Base-by-base conservation (phyloP, 2,113 vertebrate species). In the Festucalex cinctus region DNA sequence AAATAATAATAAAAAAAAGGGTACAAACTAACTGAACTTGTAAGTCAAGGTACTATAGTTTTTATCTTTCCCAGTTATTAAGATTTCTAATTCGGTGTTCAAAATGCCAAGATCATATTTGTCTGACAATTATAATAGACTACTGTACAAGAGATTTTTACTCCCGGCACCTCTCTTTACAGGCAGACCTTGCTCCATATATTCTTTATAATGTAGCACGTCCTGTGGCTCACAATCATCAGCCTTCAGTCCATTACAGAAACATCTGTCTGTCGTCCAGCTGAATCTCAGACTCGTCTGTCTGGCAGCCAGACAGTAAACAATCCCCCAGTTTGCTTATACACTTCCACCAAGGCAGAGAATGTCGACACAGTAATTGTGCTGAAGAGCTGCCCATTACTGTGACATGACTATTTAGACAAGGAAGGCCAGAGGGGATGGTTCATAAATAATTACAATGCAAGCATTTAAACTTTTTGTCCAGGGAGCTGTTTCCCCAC, bases 231-330 rank as follows among this genome's bases (percentile, higher is more conserved):
- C n/a, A 65, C 22, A 61, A 57, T 63, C 63, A 83, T 75, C 63
- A 65, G 49, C 79, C 63, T 58, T 43, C 6, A 70, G 61, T 76
- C 76, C 71, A 76, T 82, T 85, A 76, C 64, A 75, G 48, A 70
- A 59, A 65, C 56, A 60, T 56, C 13, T 5, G 39, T 59, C 35
- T 77, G 71, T 63, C 71, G 64, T 75, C 63, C 62, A 54, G 57
- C 36, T 84, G 74, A 83, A 56, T 83, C 73, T 72, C 75, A n/a
- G 68, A 70, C 59, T 77, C 32, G 48, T 74, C 78, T 69, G 78
- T 82, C 68, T 69, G 68, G 32, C 82, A 72, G 73, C 75, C 77
- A 77, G 19, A 63, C 69, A 71, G 68, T 75, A 80, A 85, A 84
- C 75, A 74, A 67, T 63, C 66, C 71, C 56, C 28, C 28, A 4